Evolutionary conservation across 1,140 invertebrate species (phyloP), one percentile per base, ranked within the genome.

Genomic region (Drosophila baimaii): DNA sequence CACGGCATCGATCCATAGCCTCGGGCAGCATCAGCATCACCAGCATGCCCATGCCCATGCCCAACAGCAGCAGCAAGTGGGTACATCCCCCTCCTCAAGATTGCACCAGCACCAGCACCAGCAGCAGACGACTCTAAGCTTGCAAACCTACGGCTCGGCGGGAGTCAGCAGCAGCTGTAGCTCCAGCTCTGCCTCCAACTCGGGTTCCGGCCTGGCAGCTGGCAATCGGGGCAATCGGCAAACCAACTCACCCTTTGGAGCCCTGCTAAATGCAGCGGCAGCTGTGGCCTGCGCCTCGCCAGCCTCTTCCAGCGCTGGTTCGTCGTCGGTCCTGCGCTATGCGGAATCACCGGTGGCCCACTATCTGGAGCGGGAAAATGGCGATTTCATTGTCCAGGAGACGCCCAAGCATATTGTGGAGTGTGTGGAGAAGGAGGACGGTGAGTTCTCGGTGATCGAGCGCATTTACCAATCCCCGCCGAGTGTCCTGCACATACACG

Each of bases 341-440:
- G 91, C 91, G 5, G 91, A 92, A 43, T 92, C 90, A 0, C 91
- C 91, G 5, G 91, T 92, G 25, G 91, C 91, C 0, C 91, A 92
- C 39, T 92, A 92, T 70, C 37, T 92, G 56, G 91, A 92, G 56
- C 83, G 91, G 0, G 91, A 92, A 1, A 92, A 92, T 29, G 91
- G 91, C 0, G 91, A 92, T 47, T 92, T 92, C 23, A 92, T 92
- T 62, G 91, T 92, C n/a, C 91, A 92, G 37, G 91, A 92, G 55
- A 91, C 91, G 17, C 91, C 91, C 19, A 91, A 91, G 56, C 91
- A 92, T 17, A 91, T 92, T 64, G 91, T 92, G 1, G 91, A 92
- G 44, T 92, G 91, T 29, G 90, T 92, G 7, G 91, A 92, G 23
- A 92, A 89, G 55, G 91, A 92, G 7, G 85, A 92, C 68, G 91